Evolutionary conservation across 2,888 invertebrate species (phyloP).

Genomic region (Tipula lateralis): DNA sequence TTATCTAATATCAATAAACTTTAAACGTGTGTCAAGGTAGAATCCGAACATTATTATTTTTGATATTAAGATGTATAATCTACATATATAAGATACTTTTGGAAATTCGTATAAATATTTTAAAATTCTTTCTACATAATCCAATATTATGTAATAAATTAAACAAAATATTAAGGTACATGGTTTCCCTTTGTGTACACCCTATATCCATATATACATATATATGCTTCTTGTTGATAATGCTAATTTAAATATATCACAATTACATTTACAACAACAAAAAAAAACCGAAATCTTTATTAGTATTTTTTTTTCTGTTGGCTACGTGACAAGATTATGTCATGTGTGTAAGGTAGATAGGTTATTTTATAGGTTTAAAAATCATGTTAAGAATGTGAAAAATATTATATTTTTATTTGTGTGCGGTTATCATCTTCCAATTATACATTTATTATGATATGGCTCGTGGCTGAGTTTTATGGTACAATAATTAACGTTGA

Average conservation of each 20-base stretch:
- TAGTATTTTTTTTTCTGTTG: neutral
- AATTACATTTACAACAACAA: constrained; percentile 12
- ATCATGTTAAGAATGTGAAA: neutral
- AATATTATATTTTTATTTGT: neutral
- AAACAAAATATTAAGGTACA: neutral
- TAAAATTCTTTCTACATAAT: neutral
- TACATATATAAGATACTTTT: neutral
- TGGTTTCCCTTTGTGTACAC: neutral
- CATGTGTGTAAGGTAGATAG: neutral
- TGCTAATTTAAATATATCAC: neutral
- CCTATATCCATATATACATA: neutral
- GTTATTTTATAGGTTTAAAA: neutral
- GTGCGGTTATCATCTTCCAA: neutral
- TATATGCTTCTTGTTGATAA: neutral
- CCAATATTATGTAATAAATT: neutral
- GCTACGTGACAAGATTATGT: neutral
- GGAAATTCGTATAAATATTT: neutral
- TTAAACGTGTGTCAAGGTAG: neutral
- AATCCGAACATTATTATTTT: neutral
- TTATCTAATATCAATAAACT: neutral
- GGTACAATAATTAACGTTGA: too few relatives aligned
- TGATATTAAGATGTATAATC: neutral
- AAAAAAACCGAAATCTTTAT: neutral
- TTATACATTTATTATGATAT: neutral
- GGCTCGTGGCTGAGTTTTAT: too few relatives aligned